Percentiles rank a stretch among this genome's conserved stretches.
phyloP scores from a whole-genome alignment of 1,140 invertebrate species.

The Campoletis sonorensis region DNA sequence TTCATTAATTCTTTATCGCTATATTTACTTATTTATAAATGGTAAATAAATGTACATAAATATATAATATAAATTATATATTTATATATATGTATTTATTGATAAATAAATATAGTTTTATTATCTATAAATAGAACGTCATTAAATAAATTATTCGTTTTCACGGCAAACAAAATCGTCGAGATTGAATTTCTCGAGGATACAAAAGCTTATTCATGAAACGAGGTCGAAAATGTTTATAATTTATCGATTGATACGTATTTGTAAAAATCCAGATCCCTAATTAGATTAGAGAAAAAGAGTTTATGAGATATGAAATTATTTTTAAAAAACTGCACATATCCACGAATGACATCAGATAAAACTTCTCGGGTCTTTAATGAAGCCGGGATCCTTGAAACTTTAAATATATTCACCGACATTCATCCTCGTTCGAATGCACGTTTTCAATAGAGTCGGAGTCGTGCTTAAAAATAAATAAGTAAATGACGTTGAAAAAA shows the following conservation, averaged over 20 bases:
- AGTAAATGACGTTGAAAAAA: neutral
- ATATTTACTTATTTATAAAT: too few relatives aligned
- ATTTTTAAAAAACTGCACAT: neutral
- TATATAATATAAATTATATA: too few relatives aligned
- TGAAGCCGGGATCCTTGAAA: constrained; percentile 18
- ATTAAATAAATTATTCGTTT: too few relatives aligned
- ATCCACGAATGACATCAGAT: neutral
- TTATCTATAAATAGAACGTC: too few relatives aligned
- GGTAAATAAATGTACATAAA: too few relatives aligned
- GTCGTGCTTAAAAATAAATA: neutral
- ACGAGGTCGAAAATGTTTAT: neutral
- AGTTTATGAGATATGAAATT: neutral
- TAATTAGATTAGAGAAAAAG: neutral
- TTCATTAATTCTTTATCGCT: too few relatives aligned
- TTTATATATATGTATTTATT: too few relatives aligned
- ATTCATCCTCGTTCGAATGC: neutral
- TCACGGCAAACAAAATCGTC: neutral
- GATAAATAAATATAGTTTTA: too few relatives aligned
- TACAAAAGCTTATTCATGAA: neutral
- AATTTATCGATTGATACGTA: constrained; percentile 20
- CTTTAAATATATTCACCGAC: neutral
- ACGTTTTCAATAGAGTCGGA: neutral
- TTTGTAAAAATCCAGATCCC: neutral
- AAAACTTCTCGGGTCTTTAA: constrained; percentile 13
- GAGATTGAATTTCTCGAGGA: neutral